These are phyloP conservation scores for Sterna hirundo DNA, from an alignment of 2,113 vertebrate species.

Conservation along the genomic window DNA sequence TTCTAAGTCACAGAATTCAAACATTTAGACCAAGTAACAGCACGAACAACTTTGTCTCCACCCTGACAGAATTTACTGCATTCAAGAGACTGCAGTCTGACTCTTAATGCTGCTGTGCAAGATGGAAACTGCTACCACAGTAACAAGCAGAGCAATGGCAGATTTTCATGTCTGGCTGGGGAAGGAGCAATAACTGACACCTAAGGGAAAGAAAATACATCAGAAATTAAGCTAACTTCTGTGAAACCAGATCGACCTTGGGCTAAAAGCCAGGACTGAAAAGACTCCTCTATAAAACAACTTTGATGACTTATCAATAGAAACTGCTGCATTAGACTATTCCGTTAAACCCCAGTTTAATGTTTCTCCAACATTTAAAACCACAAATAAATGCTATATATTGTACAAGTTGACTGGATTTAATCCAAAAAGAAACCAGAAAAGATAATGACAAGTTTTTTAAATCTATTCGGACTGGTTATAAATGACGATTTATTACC, in stretches of 20 bases:
- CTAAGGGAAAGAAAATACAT: slow-evolving; percentile 1
- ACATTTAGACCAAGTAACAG: neutral
- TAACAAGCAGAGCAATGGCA: neutral
- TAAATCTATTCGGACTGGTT: neutral
- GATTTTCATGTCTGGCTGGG: neutral
- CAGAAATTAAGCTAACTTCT: slow-evolving; percentile 16
- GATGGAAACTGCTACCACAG: slow-evolving; percentile 28
- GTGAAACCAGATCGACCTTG: neutral
- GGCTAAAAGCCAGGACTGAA: slow-evolving; percentile 17
- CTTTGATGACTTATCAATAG: slow-evolving; percentile 18
- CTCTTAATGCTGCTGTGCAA: neutral
- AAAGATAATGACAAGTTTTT: neutral
- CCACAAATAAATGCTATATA: neutral
- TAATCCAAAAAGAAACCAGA: neutral
- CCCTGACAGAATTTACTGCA: slow-evolving; percentile 23
- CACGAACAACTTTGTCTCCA: neutral
- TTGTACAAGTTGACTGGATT: neutral
- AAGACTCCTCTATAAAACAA: slow-evolving; percentile 11
- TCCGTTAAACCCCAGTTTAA: neutral
- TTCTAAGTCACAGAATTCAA: neutral
- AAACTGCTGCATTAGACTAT: neutral
- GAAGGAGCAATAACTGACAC: slow-evolving; percentile 20
- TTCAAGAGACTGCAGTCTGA: slow-evolving; percentile 33
- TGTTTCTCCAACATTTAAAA: slow-evolving; percentile 12
- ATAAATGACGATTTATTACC: neutral